phyloP scores from a whole-genome alignment of 2,113 vertebrate species.

The Amia ocellicauda region DNA sequence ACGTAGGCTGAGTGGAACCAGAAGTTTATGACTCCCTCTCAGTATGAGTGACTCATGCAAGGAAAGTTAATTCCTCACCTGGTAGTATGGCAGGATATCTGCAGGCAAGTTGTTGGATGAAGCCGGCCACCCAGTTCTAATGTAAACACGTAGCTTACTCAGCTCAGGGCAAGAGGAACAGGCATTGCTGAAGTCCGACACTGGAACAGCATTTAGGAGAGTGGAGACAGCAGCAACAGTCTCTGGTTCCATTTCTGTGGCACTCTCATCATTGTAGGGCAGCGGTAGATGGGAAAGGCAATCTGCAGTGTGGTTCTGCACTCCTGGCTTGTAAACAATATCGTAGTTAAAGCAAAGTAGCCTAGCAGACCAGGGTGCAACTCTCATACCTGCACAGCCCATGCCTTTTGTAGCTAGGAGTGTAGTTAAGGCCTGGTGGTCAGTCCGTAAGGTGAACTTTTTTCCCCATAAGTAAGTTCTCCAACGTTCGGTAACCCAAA shows the following conservation, averaged over 20 bases:
- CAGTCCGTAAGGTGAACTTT: too few species aligned
- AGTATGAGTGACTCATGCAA: background rate
- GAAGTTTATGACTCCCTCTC: background rate
- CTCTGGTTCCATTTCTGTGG: background rate
- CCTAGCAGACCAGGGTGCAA: background rate
- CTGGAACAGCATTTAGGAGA: background rate
- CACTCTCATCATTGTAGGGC: background rate
- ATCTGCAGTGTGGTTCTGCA: slow-evolving; percentile 19
- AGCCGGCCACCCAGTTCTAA: background rate
- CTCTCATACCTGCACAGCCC: slow-evolving; percentile 9
- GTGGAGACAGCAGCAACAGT: background rate
- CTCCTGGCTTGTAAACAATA: slow-evolving; percentile 7
- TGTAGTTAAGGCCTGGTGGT: background rate
- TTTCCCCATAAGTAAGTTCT: too few species aligned
- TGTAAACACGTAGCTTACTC: background rate
- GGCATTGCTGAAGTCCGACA: background rate
- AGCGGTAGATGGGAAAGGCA: background rate
- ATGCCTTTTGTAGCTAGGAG: slow-evolving; percentile 12
- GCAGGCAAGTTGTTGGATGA: background rate
- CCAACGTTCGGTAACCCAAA: too few species aligned
- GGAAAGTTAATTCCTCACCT: background rate
- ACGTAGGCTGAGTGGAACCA: slow-evolving; percentile 79
- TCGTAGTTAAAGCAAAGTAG: slow-evolving; percentile 18
- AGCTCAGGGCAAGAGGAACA: background rate
- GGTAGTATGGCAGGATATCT: background rate